A percentile compares a stretch with the other conserved stretches of the same genome.
Conservation (phyloP, 1,140 invertebrate species). For the Battus philenor region DNA sequence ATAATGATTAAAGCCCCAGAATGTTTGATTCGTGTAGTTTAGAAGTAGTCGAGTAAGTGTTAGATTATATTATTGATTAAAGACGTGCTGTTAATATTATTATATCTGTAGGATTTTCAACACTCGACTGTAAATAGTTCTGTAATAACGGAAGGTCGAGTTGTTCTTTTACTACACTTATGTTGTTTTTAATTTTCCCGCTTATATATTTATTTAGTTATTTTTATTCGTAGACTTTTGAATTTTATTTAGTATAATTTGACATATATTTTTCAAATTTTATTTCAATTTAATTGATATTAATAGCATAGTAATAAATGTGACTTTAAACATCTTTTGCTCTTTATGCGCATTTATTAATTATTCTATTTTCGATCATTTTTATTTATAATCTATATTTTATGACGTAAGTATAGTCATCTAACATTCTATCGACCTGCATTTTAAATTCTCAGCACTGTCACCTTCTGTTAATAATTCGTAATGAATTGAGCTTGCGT, state of each 20-base stretch:
- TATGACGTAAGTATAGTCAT: too few relatives aligned
- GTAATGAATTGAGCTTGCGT: too few relatives aligned
- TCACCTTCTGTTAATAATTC: too few relatives aligned
- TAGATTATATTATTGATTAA: constrained; percentile 47
- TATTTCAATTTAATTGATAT: constrained; percentile 44
- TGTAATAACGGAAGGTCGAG: not conserved
- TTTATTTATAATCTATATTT: constrained; percentile 4
- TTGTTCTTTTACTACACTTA: constrained; percentile 4
- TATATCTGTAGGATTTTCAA: constrained; percentile 19
- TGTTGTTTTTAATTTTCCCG: constrained; percentile 8
- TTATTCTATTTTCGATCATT: too few relatives aligned
- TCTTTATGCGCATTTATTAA: too few relatives aligned
- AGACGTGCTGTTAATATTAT: constrained; percentile 36
- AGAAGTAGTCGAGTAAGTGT: constrained; percentile 54
- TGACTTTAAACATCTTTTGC: constrained; percentile 58
- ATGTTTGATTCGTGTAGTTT: constrained; percentile 62
- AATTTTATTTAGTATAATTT: constrained; percentile 24
- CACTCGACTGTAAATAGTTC: constrained; percentile 1
- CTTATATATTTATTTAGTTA: constrained; percentile 6
- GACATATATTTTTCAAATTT: constrained; percentile 36
- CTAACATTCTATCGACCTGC: too few relatives aligned
- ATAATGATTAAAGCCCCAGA: constrained; percentile 42
- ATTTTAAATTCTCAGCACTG: too few relatives aligned
- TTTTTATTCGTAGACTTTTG: constrained; percentile 9
- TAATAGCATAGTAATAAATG: constrained; percentile 61